phyloP scores from a whole-genome alignment of 2,888 invertebrate genomes.

The Brachypalpus laphriformis region DNA sequence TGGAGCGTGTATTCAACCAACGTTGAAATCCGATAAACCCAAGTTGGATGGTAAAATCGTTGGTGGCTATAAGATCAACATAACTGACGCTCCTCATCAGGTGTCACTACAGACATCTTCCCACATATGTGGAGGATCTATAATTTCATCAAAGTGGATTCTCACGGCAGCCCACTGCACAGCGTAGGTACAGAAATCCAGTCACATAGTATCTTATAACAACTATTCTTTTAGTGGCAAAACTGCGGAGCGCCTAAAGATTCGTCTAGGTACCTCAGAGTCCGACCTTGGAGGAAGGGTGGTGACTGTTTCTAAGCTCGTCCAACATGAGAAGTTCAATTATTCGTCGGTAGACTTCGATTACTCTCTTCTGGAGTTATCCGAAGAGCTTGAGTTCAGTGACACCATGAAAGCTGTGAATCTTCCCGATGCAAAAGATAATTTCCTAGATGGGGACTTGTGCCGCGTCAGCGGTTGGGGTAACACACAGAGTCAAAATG shows the following conservation, averaged over 20 bases:
- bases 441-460: conserved; percentile 78
- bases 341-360: conserved; percentile 85
- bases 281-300: conserved; percentile 83
- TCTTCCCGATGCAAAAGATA: conserved; percentile 81
- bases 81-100: conserved; percentile 82
- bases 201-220: neutral
- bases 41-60: conserved; percentile 82
- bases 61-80: conserved; percentile 81
- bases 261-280: conserved; percentile 85
- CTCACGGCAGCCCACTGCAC: conserved; percentile 82
- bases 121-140: conserved; percentile 82
- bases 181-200: conserved; percentile 76
- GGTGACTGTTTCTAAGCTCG: conserved; percentile 83
- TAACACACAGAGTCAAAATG: conserved; percentile 78
- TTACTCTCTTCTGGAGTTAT: conserved; percentile 84
- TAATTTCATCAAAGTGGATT: conserved; percentile 81
- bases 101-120: conserved; percentile 80
- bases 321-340: conserved; percentile 84
- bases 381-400: conserved; percentile 83
- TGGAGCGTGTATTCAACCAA: conserved; percentile 46
- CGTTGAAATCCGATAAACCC: conserved; percentile 75
- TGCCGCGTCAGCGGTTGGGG: conserved; percentile 82
- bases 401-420: conserved; percentile 82
- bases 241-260: conserved; percentile 76
- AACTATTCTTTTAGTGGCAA: conserved; percentile 76